Percentiles rank a stretch among this genome's conserved stretches.
Conservation (phyloP, 2,888 invertebrate species). For the Muscina levida region DNA sequence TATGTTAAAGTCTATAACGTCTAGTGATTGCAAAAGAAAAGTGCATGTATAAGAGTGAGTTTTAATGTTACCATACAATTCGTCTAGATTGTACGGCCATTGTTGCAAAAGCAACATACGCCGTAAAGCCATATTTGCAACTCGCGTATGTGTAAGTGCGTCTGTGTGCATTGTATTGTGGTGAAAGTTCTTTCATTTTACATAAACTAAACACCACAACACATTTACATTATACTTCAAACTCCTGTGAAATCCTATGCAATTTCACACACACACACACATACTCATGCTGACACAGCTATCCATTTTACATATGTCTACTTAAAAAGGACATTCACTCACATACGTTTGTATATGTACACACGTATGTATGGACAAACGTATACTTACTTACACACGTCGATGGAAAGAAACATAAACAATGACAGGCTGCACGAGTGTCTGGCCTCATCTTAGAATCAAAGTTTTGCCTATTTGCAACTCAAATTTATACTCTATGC, state of each 20-base stretch:
- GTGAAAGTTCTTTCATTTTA: conserved; percentile 70
- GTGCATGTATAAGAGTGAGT: conserved; percentile 57
- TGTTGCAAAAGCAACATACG: conserved; percentile 10
- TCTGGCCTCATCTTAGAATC: conserved; percentile 59
- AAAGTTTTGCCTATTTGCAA: conserved; percentile 56
- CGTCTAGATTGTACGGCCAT: background rate
- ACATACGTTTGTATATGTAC: conserved; percentile 5
- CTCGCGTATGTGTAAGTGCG: background rate
- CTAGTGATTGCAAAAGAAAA: conserved; percentile 50
- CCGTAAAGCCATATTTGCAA: conserved; percentile 11
- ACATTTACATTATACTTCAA: conserved; percentile 58
- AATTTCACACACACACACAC: conserved; percentile 13
- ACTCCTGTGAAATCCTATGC: conserved; percentile 33
- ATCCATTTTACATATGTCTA: conserved; percentile 24
- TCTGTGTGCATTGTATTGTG: conserved; percentile 65
- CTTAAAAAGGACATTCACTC: background rate
- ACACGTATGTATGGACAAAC: background rate
- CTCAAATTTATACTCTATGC: conserved; percentile 22
- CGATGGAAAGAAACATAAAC: conserved; percentile 58
- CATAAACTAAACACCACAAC: conserved; percentile 69
- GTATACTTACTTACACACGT: conserved; percentile 18
- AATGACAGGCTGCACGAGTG: conserved; percentile 59
- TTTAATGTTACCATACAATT: conserved; percentile 48
- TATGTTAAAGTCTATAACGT: conserved; percentile 44
- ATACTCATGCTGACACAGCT: background rate